Conservation (phyloP, 2,113 vertebrate species). For the Lamprologus lemairii region DNA sequence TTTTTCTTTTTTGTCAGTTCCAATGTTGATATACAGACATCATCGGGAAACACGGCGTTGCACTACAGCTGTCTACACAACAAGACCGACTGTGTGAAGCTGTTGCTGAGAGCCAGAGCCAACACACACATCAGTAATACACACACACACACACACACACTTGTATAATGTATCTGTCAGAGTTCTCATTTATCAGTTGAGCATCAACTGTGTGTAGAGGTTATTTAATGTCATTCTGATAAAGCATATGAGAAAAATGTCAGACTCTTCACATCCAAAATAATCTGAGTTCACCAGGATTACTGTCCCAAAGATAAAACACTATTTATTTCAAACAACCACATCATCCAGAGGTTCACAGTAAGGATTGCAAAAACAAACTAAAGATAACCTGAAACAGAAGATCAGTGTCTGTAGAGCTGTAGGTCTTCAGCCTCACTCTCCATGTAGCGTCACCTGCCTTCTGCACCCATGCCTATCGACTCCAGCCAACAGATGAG, state of each 20-base stretch:
- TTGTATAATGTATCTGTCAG: neutral
- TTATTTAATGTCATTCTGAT: neutral
- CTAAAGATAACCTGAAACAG: neutral
- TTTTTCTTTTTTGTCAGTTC: neutral
- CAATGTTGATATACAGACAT: constrained; percentile 42
- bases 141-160: neutral
- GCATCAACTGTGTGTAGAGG: no score
- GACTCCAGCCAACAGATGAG: neutral
- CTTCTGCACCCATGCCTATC: neutral
- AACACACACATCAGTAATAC: constrained; percentile 44
- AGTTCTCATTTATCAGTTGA: neutral
- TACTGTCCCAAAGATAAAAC: neutral
- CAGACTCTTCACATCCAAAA: neutral
- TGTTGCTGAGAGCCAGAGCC: constrained; percentile 55
- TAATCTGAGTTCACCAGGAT: rapidly evolving
- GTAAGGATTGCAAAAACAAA: rapidly evolving
- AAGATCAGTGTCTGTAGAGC: neutral
- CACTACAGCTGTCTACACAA: constrained; percentile 62
- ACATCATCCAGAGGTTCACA: neutral
- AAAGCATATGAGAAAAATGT: neutral
- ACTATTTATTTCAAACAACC: neutral
- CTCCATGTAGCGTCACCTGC: neutral
- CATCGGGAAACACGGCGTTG: constrained; percentile 50
- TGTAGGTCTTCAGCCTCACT: neutral
- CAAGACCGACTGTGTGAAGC: constrained; percentile 60